Evolutionary conservation across 2,797 vertebrate species (phyloP).

Genomic region (Glyptemys insculpta): DNA sequence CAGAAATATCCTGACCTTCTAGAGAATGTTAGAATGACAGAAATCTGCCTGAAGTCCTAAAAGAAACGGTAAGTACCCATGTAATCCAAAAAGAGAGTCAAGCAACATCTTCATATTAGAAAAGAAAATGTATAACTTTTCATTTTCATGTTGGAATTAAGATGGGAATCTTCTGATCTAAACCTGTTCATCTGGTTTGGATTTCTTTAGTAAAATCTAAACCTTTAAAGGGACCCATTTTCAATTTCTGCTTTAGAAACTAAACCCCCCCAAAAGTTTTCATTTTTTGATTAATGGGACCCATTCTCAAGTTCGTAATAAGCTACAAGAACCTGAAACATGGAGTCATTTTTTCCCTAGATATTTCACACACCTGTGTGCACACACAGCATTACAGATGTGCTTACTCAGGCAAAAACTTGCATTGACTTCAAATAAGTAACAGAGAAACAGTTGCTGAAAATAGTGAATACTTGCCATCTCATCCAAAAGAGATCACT

Average conservation of each 20-base stretch:
- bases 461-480: neutral
- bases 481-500: neutral
- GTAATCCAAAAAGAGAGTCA: neutral
- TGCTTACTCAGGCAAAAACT: neutral
- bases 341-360: neutral
- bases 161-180: neutral
- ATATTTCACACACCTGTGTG: neutral
- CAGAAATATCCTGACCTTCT: neutral
- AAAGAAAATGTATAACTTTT: neutral
- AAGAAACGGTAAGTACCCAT: neutral
- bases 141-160: neutral
- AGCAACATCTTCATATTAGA: neutral
- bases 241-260: neutral
- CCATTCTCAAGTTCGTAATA: neutral
- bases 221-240: neutral
- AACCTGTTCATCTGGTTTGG: neutral
- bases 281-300: neutral
- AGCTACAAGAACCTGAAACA: neutral
- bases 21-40: neutral
- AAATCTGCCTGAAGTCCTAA: neutral
- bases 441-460: neutral
- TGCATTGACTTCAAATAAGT: neutral
- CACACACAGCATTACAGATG: neutral
- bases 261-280: neutral
- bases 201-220: neutral